Conservation (phyloP, 2,113 vertebrate genomes). For the Prochilodus magdalenae region DNA sequence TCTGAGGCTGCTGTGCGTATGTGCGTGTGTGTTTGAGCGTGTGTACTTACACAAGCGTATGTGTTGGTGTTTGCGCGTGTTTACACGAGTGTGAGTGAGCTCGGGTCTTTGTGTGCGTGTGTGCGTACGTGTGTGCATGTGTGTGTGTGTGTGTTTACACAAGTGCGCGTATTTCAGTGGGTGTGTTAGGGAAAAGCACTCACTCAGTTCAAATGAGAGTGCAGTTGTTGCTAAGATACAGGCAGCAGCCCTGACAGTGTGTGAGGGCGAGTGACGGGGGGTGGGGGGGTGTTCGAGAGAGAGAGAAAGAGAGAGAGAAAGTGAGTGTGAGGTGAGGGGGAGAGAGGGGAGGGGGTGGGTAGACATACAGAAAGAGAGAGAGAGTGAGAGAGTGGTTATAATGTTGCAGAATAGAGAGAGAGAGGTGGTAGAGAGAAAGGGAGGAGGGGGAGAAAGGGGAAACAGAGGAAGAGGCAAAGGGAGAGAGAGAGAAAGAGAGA, state of each 20-base stretch:
- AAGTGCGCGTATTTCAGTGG: slow-evolving; percentile 68
- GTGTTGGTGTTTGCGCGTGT: slow-evolving; percentile 50
- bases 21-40: slow-evolving; percentile 36
- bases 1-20: slow-evolving; percentile 17
- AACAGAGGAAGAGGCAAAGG: slow-evolving; percentile 34
- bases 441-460: slow-evolving; percentile 19
- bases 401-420: slow-evolving; percentile 54
- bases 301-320: neutral
- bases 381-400: slow-evolving; percentile 51
- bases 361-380: slow-evolving; percentile 38
- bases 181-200: slow-evolving; percentile 92
- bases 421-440: slow-evolving; percentile 9
- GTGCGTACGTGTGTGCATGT: slow-evolving; percentile 37
- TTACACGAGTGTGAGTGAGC: slow-evolving; percentile 41
- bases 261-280: slow-evolving; percentile 64
- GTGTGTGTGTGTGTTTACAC: slow-evolving; percentile 57
- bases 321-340: neutral
- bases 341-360: slow-evolving; percentile 10
- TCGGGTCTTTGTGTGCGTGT: slow-evolving; percentile 39
- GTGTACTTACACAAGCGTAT: slow-evolving; percentile 54
- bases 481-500: slow-evolving; percentile 31
- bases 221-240: slow-evolving; percentile 99
- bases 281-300: slow-evolving; percentile 52
- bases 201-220: slow-evolving; percentile 96
- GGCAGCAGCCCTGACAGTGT: slow-evolving; percentile 86